Percentiles rank a stretch among this genome's conserved stretches.
Conservation (phyloP, 1,140 invertebrate species). For the Hyles vespertilio region DNA sequence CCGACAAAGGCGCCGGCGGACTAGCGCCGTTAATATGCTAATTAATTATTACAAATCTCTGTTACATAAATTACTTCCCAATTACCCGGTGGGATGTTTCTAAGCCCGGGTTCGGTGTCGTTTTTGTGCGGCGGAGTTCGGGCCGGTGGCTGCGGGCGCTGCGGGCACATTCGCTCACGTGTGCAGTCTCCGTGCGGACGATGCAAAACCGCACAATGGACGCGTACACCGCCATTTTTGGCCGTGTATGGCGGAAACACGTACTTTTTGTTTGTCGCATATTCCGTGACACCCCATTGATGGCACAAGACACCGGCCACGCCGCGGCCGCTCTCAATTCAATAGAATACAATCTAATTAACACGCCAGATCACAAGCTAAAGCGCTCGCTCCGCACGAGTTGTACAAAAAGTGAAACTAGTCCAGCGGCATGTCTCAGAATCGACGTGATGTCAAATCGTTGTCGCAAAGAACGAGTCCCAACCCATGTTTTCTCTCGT, state of each 20-base stretch:
- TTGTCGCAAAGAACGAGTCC: constrained; percentile 78
- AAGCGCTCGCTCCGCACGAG: constrained; percentile 46
- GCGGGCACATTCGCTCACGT: constrained; percentile 44
- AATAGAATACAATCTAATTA: constrained; percentile 42
- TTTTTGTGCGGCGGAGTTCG: constrained; percentile 20
- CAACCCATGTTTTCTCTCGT: constrained; percentile 75
- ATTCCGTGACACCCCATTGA: constrained; percentile 43
- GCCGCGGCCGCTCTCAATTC: not conserved
- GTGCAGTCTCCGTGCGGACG: constrained; percentile 15
- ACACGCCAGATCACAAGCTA: constrained; percentile 69
- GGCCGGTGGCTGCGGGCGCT: constrained; percentile 13
- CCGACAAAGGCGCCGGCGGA: constrained; percentile 62
- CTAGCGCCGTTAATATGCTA: constrained; percentile 69
- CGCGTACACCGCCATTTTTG: constrained; percentile 42
- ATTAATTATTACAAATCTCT: constrained; percentile 71
- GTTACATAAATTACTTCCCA: constrained; percentile 48
- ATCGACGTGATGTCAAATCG: constrained; percentile 70
- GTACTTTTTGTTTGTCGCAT: constrained; percentile 39
- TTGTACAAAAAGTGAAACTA: constrained; percentile 61
- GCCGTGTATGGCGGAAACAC: constrained; percentile 42
- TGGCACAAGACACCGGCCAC: no score
- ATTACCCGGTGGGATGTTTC: constrained; percentile 38
- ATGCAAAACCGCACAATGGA: constrained; percentile 44
- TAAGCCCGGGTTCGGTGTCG: constrained; percentile 25
- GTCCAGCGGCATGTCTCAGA: constrained; percentile 62